Base-by-base conservation (phyloP, 2,113 vertebrate species). In the Neopipo cinnamomea region DNA sequence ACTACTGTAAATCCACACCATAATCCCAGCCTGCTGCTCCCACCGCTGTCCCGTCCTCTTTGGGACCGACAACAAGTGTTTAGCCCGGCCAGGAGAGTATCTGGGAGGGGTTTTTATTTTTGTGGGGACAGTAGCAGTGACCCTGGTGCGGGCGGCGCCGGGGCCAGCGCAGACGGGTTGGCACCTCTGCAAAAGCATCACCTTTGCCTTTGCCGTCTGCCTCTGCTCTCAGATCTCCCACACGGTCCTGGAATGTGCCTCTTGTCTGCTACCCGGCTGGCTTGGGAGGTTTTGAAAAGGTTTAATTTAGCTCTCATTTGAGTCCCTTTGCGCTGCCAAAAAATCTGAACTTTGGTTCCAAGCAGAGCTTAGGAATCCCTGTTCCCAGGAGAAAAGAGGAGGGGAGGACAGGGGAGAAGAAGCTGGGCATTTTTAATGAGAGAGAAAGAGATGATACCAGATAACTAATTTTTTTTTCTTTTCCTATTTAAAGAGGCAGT, bases 261-360 rank as follows among this genome's bases (percentile, higher is more conserved):
- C 96, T 96, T 93, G 93, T 93, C 94, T 97, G 88, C 96, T 93
- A n/a, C 70, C 52, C 75, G 80, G 35, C 94, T 88, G 87, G 75
- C 94, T 75, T 33, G 86, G 85, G 91, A 93, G 66, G 72, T 63
- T 95, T 71, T 95, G 89, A 93, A 94, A 96, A 95, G 90, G 79
- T 95, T 96, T 90, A 94, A 95, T 94, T 94, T 96, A 95, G 94
- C 88, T 92, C 93, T 95, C 80, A 73, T 91, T 95, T 87, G 85
- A 93, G 92, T 85, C 83, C 52, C 73, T 77, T 61, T 15, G 35
- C 24, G 1, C 88, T 91, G 95, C 95, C 97, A 95, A 95, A 95
- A 97, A 95, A 82, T 84, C 93, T 92, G 81, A 86, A 72, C 95
- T 91, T 93, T 72, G 85, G 70, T 96, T 96, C 93, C 93, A 95